phyloP scores from a whole-genome alignment of 2,797 vertebrate species.

The Uromys caudimaculatus region DNA sequence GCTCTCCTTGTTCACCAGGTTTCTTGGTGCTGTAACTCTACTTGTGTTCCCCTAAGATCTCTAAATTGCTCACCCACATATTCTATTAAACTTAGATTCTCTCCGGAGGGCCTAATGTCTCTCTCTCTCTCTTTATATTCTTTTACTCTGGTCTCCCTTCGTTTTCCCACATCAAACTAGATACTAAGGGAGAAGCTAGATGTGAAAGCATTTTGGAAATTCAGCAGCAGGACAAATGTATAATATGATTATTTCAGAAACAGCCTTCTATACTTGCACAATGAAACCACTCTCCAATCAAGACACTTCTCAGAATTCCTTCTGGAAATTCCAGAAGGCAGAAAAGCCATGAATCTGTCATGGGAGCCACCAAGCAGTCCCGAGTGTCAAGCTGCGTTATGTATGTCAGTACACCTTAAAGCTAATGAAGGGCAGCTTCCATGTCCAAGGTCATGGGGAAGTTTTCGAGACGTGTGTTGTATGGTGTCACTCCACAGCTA shows the following conservation, averaged over 20 bases:
- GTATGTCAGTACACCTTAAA: neutral
- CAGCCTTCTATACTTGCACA: conserved; percentile 64
- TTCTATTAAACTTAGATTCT: conserved; percentile 46
- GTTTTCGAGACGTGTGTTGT: neutral
- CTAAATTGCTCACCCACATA: neutral
- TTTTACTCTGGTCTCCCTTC: conserved; percentile 54
- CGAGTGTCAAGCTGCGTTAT: conserved; percentile 4
- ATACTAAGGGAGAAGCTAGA: conserved; percentile 51
- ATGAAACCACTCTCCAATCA: conserved; percentile 56
- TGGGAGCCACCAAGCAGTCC: conserved; percentile 20
- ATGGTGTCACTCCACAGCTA: neutral
- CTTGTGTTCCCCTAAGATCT: neutral
- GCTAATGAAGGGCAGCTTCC: conserved; percentile 18
- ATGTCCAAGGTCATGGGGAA: neutral
- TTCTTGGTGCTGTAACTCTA: neutral
- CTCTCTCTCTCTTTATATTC: conserved; percentile 3
- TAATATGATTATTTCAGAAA: conserved; percentile 69
- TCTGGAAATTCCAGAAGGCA: conserved; percentile 66
- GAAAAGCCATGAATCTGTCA: conserved; percentile 52
- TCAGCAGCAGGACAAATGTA: conserved; percentile 67
- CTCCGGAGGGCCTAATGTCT: conserved; percentile 35
- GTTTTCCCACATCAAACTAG: conserved; percentile 64
- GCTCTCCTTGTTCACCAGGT: neutral
- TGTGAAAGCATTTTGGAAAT: conserved; percentile 65
- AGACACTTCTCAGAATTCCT: conserved; percentile 66